Evolutionary conservation across 2,888 invertebrate genomes (phyloP).

Genomic region (Cheilosia urbana): DNA sequence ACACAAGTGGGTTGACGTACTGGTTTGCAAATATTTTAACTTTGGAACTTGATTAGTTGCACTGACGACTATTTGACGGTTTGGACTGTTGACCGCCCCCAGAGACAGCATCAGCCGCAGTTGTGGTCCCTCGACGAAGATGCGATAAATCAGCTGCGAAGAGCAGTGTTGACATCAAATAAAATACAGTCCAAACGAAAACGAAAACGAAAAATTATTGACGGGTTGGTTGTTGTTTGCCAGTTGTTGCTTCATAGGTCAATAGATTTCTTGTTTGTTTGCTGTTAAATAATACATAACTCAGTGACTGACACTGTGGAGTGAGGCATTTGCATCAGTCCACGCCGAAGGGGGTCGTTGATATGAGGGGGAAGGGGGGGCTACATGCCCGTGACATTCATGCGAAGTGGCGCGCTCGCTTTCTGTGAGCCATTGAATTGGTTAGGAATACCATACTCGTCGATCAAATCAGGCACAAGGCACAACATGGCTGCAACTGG

Average conservation of each 20-base stretch:
- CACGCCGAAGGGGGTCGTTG: neutral
- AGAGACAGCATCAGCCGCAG: conserved; percentile 13
- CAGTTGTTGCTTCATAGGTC: conserved; percentile 68
- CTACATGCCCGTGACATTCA: conserved; percentile 66
- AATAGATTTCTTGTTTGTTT: conserved; percentile 68
- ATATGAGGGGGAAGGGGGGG: neutral
- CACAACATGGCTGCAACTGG: neutral
- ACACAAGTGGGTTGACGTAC: conserved; percentile 8
- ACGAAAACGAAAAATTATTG: conserved; percentile 38
- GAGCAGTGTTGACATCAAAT: conserved; percentile 26
- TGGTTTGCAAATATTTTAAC: conserved; percentile 64
- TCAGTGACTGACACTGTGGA: conserved; percentile 6
- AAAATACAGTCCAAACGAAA: conserved; percentile 37
- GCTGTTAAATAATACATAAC: conserved; percentile 57
- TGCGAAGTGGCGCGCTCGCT: conserved; percentile 28
- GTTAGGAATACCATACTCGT: conserved; percentile 7
- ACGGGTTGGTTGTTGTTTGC: conserved; percentile 11
- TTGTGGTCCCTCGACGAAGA: conserved; percentile 16
- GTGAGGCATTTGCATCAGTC: conserved; percentile 11
- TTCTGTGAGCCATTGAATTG: conserved; percentile 39
- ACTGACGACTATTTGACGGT: conserved; percentile 29
- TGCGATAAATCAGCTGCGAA: conserved; percentile 22
- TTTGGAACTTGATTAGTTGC: conserved; percentile 47
- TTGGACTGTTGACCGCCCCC: conserved; percentile 29
- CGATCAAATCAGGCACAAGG: neutral